Base-by-base conservation (phyloP, 30 jellyfish, hydroid and myxozoan genomes). In the Aurelia sp. region DNA sequence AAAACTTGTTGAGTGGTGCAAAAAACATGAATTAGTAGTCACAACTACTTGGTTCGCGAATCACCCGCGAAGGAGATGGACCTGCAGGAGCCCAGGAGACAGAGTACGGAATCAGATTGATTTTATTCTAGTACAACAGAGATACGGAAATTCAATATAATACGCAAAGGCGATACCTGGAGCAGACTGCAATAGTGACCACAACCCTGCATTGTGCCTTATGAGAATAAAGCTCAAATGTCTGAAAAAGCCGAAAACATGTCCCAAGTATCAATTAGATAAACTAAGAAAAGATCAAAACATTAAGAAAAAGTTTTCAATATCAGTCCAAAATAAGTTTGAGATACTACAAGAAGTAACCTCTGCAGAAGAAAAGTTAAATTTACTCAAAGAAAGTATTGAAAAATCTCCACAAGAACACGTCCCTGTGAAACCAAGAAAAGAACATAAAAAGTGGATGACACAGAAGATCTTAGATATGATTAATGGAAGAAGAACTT, bases 401-500 rank as follows among this genome's bases (percentile, higher is more conserved):
- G 80, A 73, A 33, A 15, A 33, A 33, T 73, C 85, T 31, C 24
- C 27, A 50, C 55, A 73, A 17, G 85, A 73, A 38, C 55, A 24
- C 17, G 18, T 73, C 18, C 72, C 85, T 24, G 60, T 24, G 70
- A 73, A 73, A 73, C 19, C 13, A 44, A 73, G 73, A 52, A 33
- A 6, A 73, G 85, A 44, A 50, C 55, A 73, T 24, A 73, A 52
- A 44, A 73, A 40, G 44, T 71, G 82, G 72, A 71, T 71, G 72
- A 71, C 17, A 13, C 85, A 73, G 60, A 75, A 73, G 60, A 27
- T 73, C 41, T 20, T 73, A 73, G 81, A 73, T 24, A 13, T 50
- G 73, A 73, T 73, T 31, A 38, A 50, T 5, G 21, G 19, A 33
- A 73, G 85, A 50, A 44, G 60, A 19, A 73, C n/a, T 74, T 20